Base-by-base conservation (phyloP, 2,888 invertebrate genomes). In the Blomia tropicalis region DNA sequence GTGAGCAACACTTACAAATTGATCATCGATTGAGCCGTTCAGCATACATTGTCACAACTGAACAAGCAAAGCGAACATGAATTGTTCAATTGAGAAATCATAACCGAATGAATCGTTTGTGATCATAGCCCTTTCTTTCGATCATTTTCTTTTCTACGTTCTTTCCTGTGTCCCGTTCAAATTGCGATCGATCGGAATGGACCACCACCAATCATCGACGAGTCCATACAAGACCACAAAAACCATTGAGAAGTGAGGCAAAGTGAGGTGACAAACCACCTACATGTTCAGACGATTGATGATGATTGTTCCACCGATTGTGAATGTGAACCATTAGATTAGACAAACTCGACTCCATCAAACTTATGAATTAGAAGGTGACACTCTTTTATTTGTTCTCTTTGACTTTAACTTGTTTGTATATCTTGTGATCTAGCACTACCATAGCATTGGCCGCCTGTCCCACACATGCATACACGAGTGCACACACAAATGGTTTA, bases 261-360 rank as follows among this genome's bases (percentile, higher is more conserved):
- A 41, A 41, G 41, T 11, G 51, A 47, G 51, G 51, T 47, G 51
- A 47, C 51, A 47, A 47, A 47, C 51, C 51, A 47, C 51, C 51
- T 47, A 47, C 51, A 47, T 47, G 51, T 47, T n/a, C n/a, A n/a
- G n/a, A 47, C 51, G 51, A 47, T 47, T 47, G 51, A 47, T 47
- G 11, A 47, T 19, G 51, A 27, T 14, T 14, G 22, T 19, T 14
- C 14, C n/a, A n/a, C 14, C n/a, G 41, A 41, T 41, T 14, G n/a
- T 41, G 14, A 41, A 17, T n/a, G n/a, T 41, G 14, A 41, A 41
- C n/a, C n/a, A n/a, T n/a, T n/a, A 41, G n/a, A 14, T 14, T 47
- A 11, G 27, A 19, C 51, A 47, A 22, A 25, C 51, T 47, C 51
- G 51, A n/a, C 14, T 47, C 51, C 14, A 22, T 47, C 51, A 47